Evolutionary conservation across 2,797 vertebrate genomes (phyloP), one percentile per base, ranked within the genome.

Genomic region (Tadarida brasiliensis): DNA sequence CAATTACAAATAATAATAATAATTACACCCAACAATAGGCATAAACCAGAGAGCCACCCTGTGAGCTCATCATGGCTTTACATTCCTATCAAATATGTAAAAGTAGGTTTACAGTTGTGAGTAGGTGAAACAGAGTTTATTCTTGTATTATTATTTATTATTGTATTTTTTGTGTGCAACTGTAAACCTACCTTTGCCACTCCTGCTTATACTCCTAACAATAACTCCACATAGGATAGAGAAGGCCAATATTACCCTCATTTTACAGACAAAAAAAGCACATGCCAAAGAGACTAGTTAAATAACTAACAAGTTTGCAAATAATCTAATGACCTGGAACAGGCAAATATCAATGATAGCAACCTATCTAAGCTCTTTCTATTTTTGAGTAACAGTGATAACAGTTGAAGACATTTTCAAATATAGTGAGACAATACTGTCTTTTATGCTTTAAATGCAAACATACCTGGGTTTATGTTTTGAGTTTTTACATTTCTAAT

Each of bases 381-480:
- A 59, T 92, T 84, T 68, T 88, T 71, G 65, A 88, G 20, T 68
- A 86, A 54, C 10, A 87, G 16, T 35, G 35, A 82, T 81, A 54
- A 49, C 94, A 63, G 30, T 10, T 61, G 39, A 85, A 95, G 59
- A 76, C 20, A 39, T 24, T 87, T 93, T 86, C 70, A 76, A 88
- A 76, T 54, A 47, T 14, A 65, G 22, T 11, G 17, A 77, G 83
- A 92, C 82, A 95, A 35, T 81, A 91, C 16, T 51, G 91, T 91
- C 56, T 74, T 94, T 84, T 57, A 68, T 20, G 9, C 73, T 87
- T 94, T 92, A 90, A 90, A 90, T 77, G 51, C 20, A 96, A 94
- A 85, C 12, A 67, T 30, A 80, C 10, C 57, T 89, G 65, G 6
- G 7, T 74, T 61, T 91, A 81, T 83, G 39, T 39, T 94, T 76